Conservation (phyloP, 1,140 invertebrate species). For the Parasteatoda tepidariorum region DNA sequence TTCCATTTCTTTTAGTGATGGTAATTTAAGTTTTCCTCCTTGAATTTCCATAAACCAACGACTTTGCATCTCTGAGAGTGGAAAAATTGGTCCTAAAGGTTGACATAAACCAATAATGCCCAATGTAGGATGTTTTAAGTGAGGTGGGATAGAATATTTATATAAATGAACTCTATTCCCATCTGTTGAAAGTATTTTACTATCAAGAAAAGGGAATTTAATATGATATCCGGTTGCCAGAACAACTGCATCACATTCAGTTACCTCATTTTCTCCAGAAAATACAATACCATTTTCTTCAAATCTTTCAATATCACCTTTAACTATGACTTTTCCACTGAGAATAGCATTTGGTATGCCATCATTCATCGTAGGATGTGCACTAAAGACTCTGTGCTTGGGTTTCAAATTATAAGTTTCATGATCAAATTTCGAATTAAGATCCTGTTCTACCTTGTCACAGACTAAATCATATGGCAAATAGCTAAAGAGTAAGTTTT, state of each 20-base stretch:
- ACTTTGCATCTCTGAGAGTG: constrained; percentile 72
- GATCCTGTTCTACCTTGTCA: constrained; percentile 42
- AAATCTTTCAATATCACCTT: constrained; percentile 68
- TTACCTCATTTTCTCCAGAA: constrained; percentile 61
- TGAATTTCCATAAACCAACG: constrained; percentile 66
- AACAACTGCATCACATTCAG: constrained; percentile 67
- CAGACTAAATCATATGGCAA: constrained; percentile 31
- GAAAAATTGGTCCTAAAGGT: constrained; percentile 70
- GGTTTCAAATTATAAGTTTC: constrained; percentile 70
- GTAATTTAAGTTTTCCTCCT: constrained; percentile 58
- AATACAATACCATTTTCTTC: constrained; percentile 67
- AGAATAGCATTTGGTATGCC: constrained; percentile 71
- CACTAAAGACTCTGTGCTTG: constrained; percentile 67
- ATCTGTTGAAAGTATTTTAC: constrained; percentile 58
- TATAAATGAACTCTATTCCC: constrained; percentile 70
- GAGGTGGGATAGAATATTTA: constrained; percentile 70
- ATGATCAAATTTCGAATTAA: constrained; percentile 70
- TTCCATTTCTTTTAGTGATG: constrained; percentile 58
- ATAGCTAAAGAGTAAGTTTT: constrained; percentile 14
- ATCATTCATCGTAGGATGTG: constrained; percentile 74
- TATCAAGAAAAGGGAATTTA: constrained; percentile 67
- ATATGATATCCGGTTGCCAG: constrained; percentile 69
- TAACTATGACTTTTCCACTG: constrained; percentile 69
- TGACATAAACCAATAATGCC: constrained; percentile 72
- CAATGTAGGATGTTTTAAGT: constrained; percentile 65